These are phyloP conservation scores for Amphiura filiformis DNA, from an alignment of 35 echinoderm and acorn worm species.

Conservation along the genomic window DNA sequence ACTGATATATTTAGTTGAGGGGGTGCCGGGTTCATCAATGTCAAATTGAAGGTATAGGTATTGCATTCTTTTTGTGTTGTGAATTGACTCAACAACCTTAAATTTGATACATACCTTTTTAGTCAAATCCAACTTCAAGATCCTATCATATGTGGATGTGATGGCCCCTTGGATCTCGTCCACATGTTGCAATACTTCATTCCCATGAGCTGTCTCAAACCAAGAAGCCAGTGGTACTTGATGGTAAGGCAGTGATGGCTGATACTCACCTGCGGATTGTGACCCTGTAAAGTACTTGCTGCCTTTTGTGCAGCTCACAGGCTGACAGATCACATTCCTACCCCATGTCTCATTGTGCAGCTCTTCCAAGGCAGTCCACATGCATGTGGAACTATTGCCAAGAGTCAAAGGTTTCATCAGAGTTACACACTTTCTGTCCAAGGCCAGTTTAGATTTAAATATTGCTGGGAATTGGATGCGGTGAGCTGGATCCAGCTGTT, in stretches of 20 bases:
- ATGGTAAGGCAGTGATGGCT: too few relatives aligned
- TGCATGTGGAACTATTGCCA: not conserved
- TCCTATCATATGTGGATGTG: not conserved
- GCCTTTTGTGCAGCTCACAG: slow-evolving; percentile 20
- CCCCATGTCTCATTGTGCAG: slow-evolving; percentile 7
- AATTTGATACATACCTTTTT: not conserved
- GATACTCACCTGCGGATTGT: too few relatives aligned
- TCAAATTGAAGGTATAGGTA: too few relatives aligned
- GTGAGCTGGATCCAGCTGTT: not conserved
- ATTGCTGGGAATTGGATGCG: not conserved
- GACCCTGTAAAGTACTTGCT: too few relatives aligned
- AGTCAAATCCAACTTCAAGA: not conserved
- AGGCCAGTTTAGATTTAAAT: not conserved
- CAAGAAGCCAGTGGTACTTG: not conserved
- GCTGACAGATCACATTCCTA: not conserved
- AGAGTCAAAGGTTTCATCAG: not conserved
- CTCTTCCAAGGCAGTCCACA: not conserved
- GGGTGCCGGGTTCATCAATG: too few relatives aligned
- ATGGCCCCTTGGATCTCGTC: not conserved
- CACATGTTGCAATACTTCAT: not conserved
- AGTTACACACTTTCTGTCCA: not conserved
- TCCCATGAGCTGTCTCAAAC: not conserved
- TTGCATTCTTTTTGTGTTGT: too few relatives aligned
- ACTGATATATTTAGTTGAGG: too few relatives aligned
- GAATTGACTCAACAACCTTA: too few relatives aligned